These are phyloP conservation scores for Campoplex nolae DNA, from an alignment of 2,888 invertebrate genomes.

Conservation along the genomic window DNA sequence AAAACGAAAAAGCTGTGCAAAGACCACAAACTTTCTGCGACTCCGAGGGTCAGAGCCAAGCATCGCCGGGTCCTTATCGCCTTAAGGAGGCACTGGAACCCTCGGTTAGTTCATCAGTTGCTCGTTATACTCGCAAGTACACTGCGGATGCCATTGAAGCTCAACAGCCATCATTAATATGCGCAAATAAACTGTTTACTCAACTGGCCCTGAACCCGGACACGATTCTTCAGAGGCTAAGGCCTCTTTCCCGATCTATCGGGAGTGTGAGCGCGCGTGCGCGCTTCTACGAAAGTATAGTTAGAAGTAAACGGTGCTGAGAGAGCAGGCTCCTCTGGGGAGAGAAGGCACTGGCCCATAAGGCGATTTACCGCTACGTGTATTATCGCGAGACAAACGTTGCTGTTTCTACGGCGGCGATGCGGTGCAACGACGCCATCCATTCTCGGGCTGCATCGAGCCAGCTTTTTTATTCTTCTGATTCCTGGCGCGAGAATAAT, in stretches of 20 bases:
- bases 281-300: neutral
- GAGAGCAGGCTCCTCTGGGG: conserved; percentile 50
- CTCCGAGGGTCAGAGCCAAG: neutral
- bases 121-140: neutral
- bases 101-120: neutral
- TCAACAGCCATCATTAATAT: conserved; percentile 58
- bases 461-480: conserved; percentile 13
- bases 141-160: neutral
- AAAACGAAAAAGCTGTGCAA: no score
- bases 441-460: conserved; percentile 38
- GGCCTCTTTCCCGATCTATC: conserved; percentile 49
- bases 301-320: neutral
- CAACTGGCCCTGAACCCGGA: conserved; percentile 74
- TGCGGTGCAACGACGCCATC: conserved; percentile 49
- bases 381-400: conserved; percentile 74
- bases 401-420: conserved; percentile 56
- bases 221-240: conserved; percentile 58
- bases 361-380: conserved; percentile 74
- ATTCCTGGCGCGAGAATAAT: conserved; percentile 39
- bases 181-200: conserved; percentile 67
- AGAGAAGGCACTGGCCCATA: conserved; percentile 66
- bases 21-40: no score
- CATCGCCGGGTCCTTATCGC: no score
- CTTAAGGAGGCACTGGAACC: neutral
- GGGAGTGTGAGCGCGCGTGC: neutral